Percentiles rank a stretch among this genome's conserved stretches.
phyloP scores from a whole-genome alignment of 1,140 invertebrate species.

The Drosophila sp. region DNA sequence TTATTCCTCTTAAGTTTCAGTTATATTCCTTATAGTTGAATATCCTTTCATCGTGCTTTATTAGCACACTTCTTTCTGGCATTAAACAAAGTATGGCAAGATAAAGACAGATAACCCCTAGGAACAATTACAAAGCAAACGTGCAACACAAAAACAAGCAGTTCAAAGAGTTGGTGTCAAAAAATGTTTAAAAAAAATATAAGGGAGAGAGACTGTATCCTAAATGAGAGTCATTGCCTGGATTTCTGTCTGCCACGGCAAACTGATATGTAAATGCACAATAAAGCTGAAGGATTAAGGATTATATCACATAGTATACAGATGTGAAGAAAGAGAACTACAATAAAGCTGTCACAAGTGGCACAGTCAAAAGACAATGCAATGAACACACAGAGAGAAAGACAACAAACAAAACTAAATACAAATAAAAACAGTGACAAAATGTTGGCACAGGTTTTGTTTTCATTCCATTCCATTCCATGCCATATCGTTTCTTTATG shows the following conservation, averaged over 20 bases:
- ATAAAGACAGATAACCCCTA: slow-evolving; percentile 36
- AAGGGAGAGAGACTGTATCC: slow-evolving; percentile 17
- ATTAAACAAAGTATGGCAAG: slow-evolving; percentile 13
- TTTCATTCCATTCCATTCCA: slow-evolving; percentile 24
- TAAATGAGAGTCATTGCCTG: slow-evolving; percentile 23
- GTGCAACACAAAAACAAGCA: slow-evolving; percentile 12
- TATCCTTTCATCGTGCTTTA: slow-evolving; percentile 12
- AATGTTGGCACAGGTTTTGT: slow-evolving; percentile 52
- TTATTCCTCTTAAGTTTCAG: too few species aligned
- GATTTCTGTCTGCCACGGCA: slow-evolving; percentile 12
- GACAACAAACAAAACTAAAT: slow-evolving; percentile 16
- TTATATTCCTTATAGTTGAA: neutral
- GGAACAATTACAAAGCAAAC: slow-evolving; percentile 27
- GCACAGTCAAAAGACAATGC: slow-evolving; percentile 38
- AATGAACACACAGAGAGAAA: slow-evolving; percentile 23
- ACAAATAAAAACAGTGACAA: slow-evolving; percentile 41
- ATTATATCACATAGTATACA: slow-evolving; percentile 36
- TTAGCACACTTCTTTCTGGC: slow-evolving; percentile 24
- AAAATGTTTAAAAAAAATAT: slow-evolving; percentile 17
- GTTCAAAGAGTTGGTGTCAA: slow-evolving; percentile 38
- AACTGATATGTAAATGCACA: slow-evolving; percentile 42
- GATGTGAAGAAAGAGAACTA: slow-evolving; percentile 12
- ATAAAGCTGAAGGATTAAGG: slow-evolving; percentile 54
- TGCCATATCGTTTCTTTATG: slow-evolving; percentile 32
- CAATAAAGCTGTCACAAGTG: slow-evolving; percentile 50